Evolutionary conservation across 1,140 invertebrate genomes (phyloP), one percentile per base, ranked within the genome.

Genomic region (Camponotus floridanus): DNA sequence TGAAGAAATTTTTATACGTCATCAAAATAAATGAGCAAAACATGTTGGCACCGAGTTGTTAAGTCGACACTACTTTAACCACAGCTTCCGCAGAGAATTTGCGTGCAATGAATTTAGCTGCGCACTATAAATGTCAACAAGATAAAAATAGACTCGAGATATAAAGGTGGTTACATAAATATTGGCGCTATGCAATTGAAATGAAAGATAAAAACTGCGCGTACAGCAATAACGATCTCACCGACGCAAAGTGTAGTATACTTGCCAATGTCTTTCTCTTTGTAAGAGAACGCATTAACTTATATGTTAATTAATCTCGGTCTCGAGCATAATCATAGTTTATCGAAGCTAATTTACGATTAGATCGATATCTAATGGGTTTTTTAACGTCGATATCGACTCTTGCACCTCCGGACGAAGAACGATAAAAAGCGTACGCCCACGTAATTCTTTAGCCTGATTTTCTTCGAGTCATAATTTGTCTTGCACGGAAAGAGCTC

Each of bases 271-370:
- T 70, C 51, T 70, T 42, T 78, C 7, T 67, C 55, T 48, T 4
- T 18, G 31, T 36, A 15, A 48, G 83, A 67, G 51, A 64, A 39
- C n/a, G 39, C 26, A 11, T 45, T 45, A 45, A 45, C 15, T 2
- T 0, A 2, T 71, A 67, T 51, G 64, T 71, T 86, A 71, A 79
- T 80, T 70, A 78, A 86, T 86, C 45, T 55, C n/a, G 45, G 45
- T 61, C 71, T 26, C 33, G 31, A 76, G 5, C 7, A 61, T 57
- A 83, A 86, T 86, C 36, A 61, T 57, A 36, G 36, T 51, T 83
- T 73, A 81, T 83, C 78, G 48, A 15, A 36, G 45, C 15, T 80
- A 61, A 86, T 73, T 73, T 73, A 86, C 31, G 31, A 9, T 3
- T 51, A 65, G 65, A 48, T 81, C 65, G 31, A 57, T 86, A 71